phyloP scores from a whole-genome alignment of 1,140 invertebrate genomes.

The Drosophila saltans region DNA sequence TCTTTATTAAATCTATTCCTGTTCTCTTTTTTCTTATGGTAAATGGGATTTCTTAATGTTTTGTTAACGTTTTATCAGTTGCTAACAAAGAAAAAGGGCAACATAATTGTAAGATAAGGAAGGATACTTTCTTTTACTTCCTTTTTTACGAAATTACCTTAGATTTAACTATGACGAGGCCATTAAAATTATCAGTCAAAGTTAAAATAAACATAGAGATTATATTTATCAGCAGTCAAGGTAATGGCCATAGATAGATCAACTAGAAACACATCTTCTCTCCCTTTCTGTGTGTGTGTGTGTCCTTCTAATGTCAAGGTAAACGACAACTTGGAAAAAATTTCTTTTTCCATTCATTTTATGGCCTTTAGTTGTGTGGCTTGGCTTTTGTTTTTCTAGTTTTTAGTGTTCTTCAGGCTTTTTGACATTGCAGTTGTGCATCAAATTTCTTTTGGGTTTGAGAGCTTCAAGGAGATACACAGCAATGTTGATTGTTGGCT shows the following conservation, averaged over 20 bases:
- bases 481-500: neutral
- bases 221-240: too few species aligned
- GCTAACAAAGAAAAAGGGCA: neutral
- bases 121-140: too few species aligned
- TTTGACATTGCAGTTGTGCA: constrained; percentile 17
- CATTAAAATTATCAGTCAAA: too few species aligned
- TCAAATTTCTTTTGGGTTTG: constrained; percentile 24
- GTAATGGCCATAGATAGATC: neutral
- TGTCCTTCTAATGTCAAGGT: constrained; percentile 5
- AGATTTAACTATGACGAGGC: too few species aligned
- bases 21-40: neutral
- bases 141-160: too few species aligned
- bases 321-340: constrained; percentile 44
- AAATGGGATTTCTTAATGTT: neutral
- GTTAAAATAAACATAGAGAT: too few species aligned
- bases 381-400: neutral
- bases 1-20: constrained; percentile 4
- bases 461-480: neutral
- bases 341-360: constrained; percentile 42
- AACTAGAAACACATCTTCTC: neutral
- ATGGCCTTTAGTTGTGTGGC: constrained; percentile 11
- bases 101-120: neutral
- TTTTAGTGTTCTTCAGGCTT: constrained; percentile 4
- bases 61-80: neutral
- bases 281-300: neutral